A percentile compares a stretch with the other conserved stretches of the same genome.
These are phyloP conservation scores for Eupsilia transversa DNA, from an alignment of 2,888 invertebrate species.

Conservation along the genomic window DNA sequence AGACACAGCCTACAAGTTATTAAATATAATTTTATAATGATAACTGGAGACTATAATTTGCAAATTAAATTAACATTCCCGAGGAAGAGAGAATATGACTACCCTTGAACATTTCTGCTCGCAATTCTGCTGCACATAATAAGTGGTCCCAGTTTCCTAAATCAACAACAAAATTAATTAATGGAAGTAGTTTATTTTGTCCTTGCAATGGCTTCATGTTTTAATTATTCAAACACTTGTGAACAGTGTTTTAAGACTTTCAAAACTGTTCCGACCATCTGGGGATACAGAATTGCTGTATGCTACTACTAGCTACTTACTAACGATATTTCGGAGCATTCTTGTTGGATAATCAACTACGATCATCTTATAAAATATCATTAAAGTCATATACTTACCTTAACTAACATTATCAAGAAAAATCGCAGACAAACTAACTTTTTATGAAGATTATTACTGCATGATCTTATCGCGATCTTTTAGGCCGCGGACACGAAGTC, in stretches of 20 bases:
- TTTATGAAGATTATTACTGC: neutral
- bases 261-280: neutral
- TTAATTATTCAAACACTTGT: constrained; percentile 49
- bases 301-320: neutral
- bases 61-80: constrained; percentile 37
- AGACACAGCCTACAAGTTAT: neutral
- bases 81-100: constrained; percentile 5
- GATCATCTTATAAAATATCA: neutral
- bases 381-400: too few species aligned
- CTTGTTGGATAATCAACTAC: neutral
- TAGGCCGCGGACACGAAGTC: too few species aligned
- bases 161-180: constrained; percentile 54
- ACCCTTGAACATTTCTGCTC: constrained; percentile 18
- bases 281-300: neutral
- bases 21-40: neutral
- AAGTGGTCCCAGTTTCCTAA: constrained; percentile 33
- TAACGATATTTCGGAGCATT: neutral
- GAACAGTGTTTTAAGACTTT: constrained; percentile 25
- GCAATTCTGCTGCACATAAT: constrained; percentile 28
- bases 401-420: too few species aligned
- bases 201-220: constrained; percentile 29
- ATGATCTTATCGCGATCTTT: too few species aligned
- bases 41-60: neutral
- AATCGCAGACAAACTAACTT: neutral
- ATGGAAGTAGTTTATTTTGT: constrained; percentile 27